phyloP scores from a whole-genome alignment of 1,140 invertebrate species.

The Pachyrhynchus sulphureomaculatus region DNA sequence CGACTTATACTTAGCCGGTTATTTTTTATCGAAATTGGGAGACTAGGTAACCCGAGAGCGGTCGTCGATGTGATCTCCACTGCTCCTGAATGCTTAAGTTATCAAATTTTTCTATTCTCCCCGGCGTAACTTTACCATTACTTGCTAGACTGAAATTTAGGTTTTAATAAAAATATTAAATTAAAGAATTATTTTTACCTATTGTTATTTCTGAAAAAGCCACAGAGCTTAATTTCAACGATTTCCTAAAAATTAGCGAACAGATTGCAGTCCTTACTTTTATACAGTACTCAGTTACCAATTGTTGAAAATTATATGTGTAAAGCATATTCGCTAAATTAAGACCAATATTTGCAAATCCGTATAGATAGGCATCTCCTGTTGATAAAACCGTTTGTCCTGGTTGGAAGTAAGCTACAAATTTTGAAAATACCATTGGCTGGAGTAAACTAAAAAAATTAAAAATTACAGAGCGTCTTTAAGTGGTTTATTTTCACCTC shows the following conservation, averaged over 20 bases:
- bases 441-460: conserved; percentile 29
- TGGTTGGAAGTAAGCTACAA: conserved; percentile 24
- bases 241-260: conserved; percentile 81
- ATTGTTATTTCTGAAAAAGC: conserved; percentile 66
- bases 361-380: conserved; percentile 65
- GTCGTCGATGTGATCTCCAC: too few relatives aligned
- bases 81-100: too few relatives aligned
- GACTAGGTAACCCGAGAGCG: too few relatives aligned
- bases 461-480: too few relatives aligned
- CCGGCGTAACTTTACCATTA: too few relatives aligned
- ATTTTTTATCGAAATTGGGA: too few relatives aligned
- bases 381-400: conserved; percentile 28
- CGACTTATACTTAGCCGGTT: too few relatives aligned
- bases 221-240: conserved; percentile 58
- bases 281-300: conserved; percentile 64
- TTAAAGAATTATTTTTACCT: too few relatives aligned
- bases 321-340: conserved; percentile 62
- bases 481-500: too few relatives aligned
- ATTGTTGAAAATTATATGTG: conserved; percentile 79
- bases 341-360: conserved; percentile 67
- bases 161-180: too few relatives aligned
- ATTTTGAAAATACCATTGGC: conserved; percentile 16
- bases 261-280: conserved; percentile 75
- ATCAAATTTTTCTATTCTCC: too few relatives aligned
- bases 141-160: too few relatives aligned